These are phyloP conservation scores for Eleginops maclovinus DNA, from an alignment of 2,113 vertebrate genomes.

Conservation along the genomic window DNA sequence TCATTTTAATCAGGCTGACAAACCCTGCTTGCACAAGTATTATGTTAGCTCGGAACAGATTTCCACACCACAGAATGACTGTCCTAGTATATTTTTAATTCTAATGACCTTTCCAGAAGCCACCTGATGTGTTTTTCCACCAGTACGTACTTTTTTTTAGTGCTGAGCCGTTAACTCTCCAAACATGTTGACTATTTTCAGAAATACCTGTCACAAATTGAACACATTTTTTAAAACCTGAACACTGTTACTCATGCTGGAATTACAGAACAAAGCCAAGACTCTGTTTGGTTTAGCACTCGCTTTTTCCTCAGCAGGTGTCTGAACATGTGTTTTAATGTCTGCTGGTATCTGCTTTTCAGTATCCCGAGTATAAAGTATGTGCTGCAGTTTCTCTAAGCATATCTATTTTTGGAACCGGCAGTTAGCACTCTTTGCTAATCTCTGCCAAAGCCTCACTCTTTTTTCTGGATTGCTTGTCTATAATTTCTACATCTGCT, in stretches of 20 bases:
- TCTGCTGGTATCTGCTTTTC: background rate
- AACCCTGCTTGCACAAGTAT: no score
- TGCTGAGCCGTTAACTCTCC: no score
- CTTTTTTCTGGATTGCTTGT: background rate
- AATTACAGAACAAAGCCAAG: background rate
- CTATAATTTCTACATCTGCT: conserved; percentile 10
- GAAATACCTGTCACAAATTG: background rate
- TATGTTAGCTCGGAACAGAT: no score
- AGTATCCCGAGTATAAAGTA: background rate
- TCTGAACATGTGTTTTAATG: conserved; percentile 20
- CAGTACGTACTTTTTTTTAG: no score
- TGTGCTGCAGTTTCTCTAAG: conserved; percentile 5
- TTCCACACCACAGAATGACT: no score
- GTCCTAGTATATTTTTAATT: no score
- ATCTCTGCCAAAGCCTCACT: conserved; percentile 1
- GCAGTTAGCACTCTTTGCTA: conserved; percentile 14
- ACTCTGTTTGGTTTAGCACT: background rate
- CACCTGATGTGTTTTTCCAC: no score
- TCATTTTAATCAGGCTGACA: background rate
- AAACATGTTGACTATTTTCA: no score
- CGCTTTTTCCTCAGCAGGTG: background rate
- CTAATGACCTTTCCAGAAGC: background rate
- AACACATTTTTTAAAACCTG: background rate
- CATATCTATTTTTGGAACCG: conserved; percentile 26
- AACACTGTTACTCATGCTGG: background rate